phyloP scores from a whole-genome alignment of 2,113 vertebrate genomes.

The Scortum barcoo region DNA sequence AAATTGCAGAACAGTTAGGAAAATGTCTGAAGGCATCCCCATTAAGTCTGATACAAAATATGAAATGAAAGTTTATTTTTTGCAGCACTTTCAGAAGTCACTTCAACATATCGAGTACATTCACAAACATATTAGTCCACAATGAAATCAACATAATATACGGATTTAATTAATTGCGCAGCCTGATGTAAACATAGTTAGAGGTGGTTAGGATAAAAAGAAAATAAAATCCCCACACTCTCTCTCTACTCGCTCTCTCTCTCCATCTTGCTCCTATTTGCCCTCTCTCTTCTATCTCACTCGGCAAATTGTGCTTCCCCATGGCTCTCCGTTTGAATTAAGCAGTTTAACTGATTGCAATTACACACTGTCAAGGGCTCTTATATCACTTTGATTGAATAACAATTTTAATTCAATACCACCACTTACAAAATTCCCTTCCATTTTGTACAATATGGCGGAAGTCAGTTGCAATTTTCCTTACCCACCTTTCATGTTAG shows the following conservation, averaged over 20 bases:
- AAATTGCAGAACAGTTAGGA: not conserved
- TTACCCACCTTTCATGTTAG: slow-evolving; percentile 18
- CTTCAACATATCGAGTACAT: not conserved
- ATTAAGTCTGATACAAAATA: not conserved
- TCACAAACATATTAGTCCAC: slow-evolving; percentile 17
- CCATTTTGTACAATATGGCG: slow-evolving; percentile 57
- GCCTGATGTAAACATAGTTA: slow-evolving; percentile 68
- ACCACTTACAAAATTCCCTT: slow-evolving; percentile 39
- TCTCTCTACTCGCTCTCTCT: not conserved
- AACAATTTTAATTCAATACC: slow-evolving; percentile 68
- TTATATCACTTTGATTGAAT: slow-evolving; percentile 67
- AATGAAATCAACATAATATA: slow-evolving; percentile 40
- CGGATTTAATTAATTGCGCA: slow-evolving; percentile 51
- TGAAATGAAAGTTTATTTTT: not conserved
- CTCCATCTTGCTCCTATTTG: not conserved
- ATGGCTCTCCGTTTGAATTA: slow-evolving; percentile 71
- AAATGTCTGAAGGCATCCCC: not conserved
- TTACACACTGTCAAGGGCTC: slow-evolving; percentile 75
- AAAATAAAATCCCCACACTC: slow-evolving; percentile 30
- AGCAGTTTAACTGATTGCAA: slow-evolving; percentile 78
- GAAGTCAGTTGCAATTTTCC: slow-evolving; percentile 63
- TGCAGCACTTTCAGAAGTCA: not conserved
- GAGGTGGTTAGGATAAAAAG: slow-evolving; percentile 57
- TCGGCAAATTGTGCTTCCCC: slow-evolving; percentile 50
- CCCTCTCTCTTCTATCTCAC: slow-evolving; percentile 16